phyloP scores from a whole-genome alignment of 2,113 vertebrate species.

The Periophthalmus modestus region DNA sequence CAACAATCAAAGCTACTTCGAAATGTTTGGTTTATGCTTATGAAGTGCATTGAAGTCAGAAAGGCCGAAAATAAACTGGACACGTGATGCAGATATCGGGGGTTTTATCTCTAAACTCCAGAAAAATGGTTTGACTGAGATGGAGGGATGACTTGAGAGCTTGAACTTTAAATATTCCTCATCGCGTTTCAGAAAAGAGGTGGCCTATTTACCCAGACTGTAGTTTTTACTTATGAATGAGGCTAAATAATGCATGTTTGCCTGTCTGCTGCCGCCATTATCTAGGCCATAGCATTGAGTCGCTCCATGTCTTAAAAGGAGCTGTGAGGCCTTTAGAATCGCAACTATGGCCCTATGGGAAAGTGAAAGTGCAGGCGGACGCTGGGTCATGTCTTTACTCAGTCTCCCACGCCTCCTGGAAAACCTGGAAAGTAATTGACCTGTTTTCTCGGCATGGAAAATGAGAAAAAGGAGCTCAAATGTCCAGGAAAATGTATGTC shows the following conservation, averaged over 20 bases:
- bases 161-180: background rate
- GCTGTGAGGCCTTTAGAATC: background rate
- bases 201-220: constrained; percentile 6
- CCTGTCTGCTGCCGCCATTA: background rate
- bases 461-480: too few species aligned
- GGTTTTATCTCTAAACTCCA: too few species aligned
- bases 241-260: constrained; percentile 3
- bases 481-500: too few species aligned
- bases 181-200: background rate
- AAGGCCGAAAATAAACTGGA: background rate
- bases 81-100: too few species aligned
- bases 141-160: background rate
- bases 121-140: background rate
- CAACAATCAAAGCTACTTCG: background rate
- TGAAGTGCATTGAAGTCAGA: constrained; percentile 3
- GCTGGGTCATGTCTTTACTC: background rate
- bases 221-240: constrained; percentile 7
- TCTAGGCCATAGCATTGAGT: background rate
- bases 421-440: too few species aligned
- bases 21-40: constrained; percentile 13
- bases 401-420: too few species aligned
- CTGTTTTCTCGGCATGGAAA: too few species aligned
- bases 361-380: background rate
- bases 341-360: background rate
- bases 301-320: background rate